phyloP scores from a whole-genome alignment of 1,140 invertebrate species.

The Ips typographus region DNA sequence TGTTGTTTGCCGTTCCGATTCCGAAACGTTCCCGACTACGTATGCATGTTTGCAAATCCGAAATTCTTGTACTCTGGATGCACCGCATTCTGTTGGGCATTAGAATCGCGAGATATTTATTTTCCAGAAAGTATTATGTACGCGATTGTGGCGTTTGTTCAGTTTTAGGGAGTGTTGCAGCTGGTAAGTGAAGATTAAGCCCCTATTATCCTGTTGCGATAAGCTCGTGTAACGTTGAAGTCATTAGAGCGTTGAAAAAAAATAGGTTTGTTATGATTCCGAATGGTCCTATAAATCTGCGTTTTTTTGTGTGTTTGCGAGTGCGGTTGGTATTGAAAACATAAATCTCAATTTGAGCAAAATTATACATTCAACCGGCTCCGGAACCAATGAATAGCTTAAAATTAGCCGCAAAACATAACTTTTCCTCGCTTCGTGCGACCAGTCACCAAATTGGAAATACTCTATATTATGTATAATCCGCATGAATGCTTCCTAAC shows the following conservation, averaged over 20 bases:
- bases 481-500: conserved; percentile 24
- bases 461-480: conserved; percentile 14
- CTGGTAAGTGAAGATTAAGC: too few species aligned
- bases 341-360: conserved; percentile 16
- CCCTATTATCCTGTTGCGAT: too few species aligned
- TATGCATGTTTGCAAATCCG: conserved; percentile 32
- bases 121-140: not conserved
- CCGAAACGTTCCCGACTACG: conserved; percentile 16
- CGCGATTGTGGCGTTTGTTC: too few species aligned
- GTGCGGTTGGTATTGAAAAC: not conserved
- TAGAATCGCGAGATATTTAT: conserved; percentile 20
- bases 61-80: conserved; percentile 25
- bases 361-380: conserved; percentile 20
- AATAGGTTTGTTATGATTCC: too few species aligned
- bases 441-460: conserved; percentile 23
- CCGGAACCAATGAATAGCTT: conserved; percentile 29
- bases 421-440: conserved; percentile 28
- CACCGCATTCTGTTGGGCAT: conserved; percentile 25
- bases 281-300: too few species aligned
- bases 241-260: too few species aligned
- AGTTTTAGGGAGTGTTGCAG: too few species aligned
- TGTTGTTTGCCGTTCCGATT: conserved; percentile 27
- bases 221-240: too few species aligned
- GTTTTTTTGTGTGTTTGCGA: too few species aligned
- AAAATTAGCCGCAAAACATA: conserved; percentile 32